A percentile compares a stretch with the other conserved stretches of the same genome.
These are phyloP conservation scores for Cyphomyrus plagiostoma DNA, from an alignment of 2,113 vertebrate species.

Conservation along the genomic window DNA sequence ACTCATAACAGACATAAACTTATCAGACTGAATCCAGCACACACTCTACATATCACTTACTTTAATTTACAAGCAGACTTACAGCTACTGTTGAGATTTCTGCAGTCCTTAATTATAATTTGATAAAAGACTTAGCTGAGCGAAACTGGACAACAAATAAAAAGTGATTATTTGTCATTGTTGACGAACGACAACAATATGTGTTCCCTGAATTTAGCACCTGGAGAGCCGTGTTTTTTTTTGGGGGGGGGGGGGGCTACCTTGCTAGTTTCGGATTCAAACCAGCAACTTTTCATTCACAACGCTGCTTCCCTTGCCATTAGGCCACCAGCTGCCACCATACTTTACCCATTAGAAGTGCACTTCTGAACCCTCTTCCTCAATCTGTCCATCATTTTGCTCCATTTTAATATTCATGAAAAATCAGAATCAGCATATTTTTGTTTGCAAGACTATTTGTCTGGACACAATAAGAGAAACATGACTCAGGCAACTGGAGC, in stretches of 20 bases:
- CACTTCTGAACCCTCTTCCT: neutral
- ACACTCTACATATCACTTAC: neutral
- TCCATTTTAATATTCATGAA: neutral
- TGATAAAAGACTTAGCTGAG: neutral
- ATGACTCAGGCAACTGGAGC: neutral
- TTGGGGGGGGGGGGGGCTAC: too few relatives aligned
- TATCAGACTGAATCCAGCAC: neutral
- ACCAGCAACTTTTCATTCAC: too few relatives aligned
- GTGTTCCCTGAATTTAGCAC: neutral
- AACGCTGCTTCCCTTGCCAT: too few relatives aligned
- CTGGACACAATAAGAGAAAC: neutral
- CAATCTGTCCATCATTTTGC: neutral
- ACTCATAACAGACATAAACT: neutral
- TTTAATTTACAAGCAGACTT: neutral
- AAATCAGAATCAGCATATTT: neutral
- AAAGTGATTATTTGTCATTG: neutral
- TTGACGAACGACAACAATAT: too few relatives aligned
- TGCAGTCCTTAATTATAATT: neutral
- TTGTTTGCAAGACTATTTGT: neutral
- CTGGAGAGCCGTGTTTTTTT: too few relatives aligned
- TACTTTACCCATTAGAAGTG: neutral
- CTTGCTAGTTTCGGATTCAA: too few relatives aligned
- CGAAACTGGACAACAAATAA: neutral
- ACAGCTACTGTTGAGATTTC: neutral
- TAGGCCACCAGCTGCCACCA: too few relatives aligned